Conservation (phyloP, 2,888 invertebrate genomes). For the Lymantria dispar region DNA sequence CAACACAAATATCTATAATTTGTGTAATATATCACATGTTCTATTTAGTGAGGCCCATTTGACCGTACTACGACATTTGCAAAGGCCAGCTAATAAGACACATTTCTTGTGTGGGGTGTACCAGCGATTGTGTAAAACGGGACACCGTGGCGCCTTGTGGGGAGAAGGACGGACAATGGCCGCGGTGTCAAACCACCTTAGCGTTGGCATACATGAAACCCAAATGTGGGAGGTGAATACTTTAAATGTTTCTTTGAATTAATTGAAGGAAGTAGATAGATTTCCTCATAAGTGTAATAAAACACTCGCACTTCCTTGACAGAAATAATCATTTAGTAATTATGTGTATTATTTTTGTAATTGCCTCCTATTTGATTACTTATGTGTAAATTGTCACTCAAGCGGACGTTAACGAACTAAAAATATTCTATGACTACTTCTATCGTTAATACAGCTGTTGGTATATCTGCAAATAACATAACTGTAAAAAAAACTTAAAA, state of each 20-base stretch:
- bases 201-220: slow-evolving; percentile 41
- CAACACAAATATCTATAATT: slow-evolving; percentile 24
- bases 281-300: not conserved
- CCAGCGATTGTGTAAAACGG: slow-evolving; percentile 53
- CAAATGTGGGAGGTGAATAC: slow-evolving; percentile 18
- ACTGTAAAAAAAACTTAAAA: no score
- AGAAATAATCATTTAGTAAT: no score
- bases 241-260: slow-evolving; percentile 8
- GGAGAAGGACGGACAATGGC: slow-evolving; percentile 61
- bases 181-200: slow-evolving; percentile 41
- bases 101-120: slow-evolving; percentile 58
- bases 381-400: no score
- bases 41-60: slow-evolving; percentile 30
- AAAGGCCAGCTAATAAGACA: slow-evolving; percentile 65
- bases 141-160: slow-evolving; percentile 56
- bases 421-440: no score
- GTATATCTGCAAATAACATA: no score
- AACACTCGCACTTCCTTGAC: not conserved
- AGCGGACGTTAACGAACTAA: no score
- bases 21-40: slow-evolving; percentile 35
- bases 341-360: no score
- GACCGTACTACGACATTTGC: slow-evolving; percentile 51
- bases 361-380: no score
- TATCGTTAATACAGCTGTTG: no score
- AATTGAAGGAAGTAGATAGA: not conserved